These are phyloP conservation scores for Musca vetustissima DNA, from an alignment of 1,140 invertebrate species.

Conservation along the genomic window DNA sequence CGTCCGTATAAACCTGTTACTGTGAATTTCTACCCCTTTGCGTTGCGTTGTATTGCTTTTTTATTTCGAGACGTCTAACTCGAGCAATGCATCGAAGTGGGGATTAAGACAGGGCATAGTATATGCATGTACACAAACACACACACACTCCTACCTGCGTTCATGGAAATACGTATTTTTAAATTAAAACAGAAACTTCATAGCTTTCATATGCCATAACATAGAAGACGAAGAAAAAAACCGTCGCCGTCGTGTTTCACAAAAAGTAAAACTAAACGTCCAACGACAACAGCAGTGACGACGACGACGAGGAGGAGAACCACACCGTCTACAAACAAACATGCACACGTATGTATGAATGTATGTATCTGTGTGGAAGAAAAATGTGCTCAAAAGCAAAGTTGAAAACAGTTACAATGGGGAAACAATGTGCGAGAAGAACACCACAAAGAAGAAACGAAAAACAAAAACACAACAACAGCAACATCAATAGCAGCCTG, in stretches of 20 bases:
- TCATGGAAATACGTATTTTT: background rate
- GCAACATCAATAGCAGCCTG: no score
- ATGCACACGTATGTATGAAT: background rate
- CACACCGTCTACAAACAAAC: background rate
- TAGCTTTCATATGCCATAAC: constrained; percentile 13
- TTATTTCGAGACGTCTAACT: background rate
- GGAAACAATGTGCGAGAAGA: no score
- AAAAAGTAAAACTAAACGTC: constrained; percentile 18
- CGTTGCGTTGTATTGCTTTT: background rate
- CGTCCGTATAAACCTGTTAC: background rate
- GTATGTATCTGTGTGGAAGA: background rate
- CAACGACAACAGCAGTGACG: background rate
- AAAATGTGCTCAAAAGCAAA: constrained; percentile 1
- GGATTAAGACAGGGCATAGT: background rate
- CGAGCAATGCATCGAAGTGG: background rate
- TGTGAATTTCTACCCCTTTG: background rate
- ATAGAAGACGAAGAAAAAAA: background rate
- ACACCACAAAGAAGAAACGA: no score
- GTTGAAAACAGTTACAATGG: constrained; percentile 12
- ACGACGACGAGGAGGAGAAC: background rate
- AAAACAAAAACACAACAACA: no score
- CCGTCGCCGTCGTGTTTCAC: background rate
- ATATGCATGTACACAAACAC: background rate
- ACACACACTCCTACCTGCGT: background rate
- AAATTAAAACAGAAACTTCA: constrained; percentile 20